phyloP scores from a whole-genome alignment of 2,888 invertebrate species.

The Siphlonurus alternatus region DNA sequence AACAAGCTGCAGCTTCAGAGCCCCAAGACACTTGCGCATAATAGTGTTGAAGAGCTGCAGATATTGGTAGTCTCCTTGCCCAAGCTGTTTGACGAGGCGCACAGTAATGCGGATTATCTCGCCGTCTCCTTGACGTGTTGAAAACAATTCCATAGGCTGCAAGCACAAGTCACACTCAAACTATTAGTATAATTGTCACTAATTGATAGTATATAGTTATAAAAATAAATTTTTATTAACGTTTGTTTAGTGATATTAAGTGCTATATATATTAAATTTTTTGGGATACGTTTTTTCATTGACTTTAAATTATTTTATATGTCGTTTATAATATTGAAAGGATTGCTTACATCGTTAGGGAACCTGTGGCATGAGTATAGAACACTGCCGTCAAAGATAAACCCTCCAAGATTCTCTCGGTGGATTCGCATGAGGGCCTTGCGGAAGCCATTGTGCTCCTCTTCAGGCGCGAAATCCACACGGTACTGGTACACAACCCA shows the following conservation, averaged over 20 bases:
- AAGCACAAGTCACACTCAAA: too few species aligned
- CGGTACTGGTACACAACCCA: constrained; percentile 62
- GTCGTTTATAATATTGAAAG: too few species aligned
- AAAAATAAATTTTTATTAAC: too few species aligned
- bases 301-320: too few species aligned
- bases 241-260: too few species aligned
- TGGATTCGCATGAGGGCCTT: constrained; percentile 42
- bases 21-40: constrained; percentile 45
- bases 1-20: constrained; percentile 47
- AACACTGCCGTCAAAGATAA: constrained; percentile 21
- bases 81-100: background rate
- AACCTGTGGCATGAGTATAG: constrained; percentile 12
- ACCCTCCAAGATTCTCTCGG: constrained; percentile 33
- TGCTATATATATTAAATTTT: too few species aligned
- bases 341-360: background rate
- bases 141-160: background rate
- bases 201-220: too few species aligned
- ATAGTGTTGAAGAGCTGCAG: constrained; percentile 64
- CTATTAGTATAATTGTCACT: too few species aligned
- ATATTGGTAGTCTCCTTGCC: constrained; percentile 43
- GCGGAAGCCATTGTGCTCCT: constrained; percentile 44
- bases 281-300: too few species aligned
- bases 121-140: background rate
- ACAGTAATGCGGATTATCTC: background rate
- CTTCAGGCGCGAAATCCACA: constrained; percentile 54